These are phyloP conservation scores for Tamias sibiricus DNA, from an alignment of 2,113 vertebrate species.

Conservation along the genomic window DNA sequence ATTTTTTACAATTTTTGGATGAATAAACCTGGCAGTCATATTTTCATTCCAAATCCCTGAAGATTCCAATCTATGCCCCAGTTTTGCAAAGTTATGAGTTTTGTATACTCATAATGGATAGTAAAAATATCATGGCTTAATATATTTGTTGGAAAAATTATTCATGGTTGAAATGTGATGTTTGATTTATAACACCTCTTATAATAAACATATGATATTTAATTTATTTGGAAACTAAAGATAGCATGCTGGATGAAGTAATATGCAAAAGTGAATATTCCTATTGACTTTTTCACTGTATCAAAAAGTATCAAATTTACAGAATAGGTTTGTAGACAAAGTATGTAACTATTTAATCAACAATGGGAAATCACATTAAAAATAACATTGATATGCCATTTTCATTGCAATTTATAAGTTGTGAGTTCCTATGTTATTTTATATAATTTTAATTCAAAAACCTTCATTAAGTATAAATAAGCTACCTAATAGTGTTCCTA, in stretches of 20 bases:
- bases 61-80: neutral
- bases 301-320: neutral
- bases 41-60: neutral
- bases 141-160: slow-evolving; percentile 28
- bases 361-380: neutral
- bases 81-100: neutral
- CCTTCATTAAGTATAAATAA: neutral
- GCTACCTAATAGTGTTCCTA: neutral
- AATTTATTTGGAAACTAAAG: slow-evolving; percentile 62
- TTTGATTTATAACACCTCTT: slow-evolving; percentile 54
- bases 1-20: neutral
- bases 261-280: slow-evolving; percentile 35
- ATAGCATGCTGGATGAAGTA: slow-evolving; percentile 18
- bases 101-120: neutral
- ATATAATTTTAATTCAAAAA: neutral
- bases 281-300: neutral
- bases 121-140: slow-evolving; percentile 39
- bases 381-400: neutral
- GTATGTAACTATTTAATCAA: neutral
- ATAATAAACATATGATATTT: slow-evolving; percentile 52
- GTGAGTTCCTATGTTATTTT: neutral
- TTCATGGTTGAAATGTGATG: slow-evolving; percentile 50
- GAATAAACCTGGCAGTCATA: neutral
- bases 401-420: neutral
- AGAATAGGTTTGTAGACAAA: neutral